These are phyloP conservation scores for Aphelinus certus DNA, from an alignment of 1,140 invertebrate genomes.

Conservation along the genomic window DNA sequence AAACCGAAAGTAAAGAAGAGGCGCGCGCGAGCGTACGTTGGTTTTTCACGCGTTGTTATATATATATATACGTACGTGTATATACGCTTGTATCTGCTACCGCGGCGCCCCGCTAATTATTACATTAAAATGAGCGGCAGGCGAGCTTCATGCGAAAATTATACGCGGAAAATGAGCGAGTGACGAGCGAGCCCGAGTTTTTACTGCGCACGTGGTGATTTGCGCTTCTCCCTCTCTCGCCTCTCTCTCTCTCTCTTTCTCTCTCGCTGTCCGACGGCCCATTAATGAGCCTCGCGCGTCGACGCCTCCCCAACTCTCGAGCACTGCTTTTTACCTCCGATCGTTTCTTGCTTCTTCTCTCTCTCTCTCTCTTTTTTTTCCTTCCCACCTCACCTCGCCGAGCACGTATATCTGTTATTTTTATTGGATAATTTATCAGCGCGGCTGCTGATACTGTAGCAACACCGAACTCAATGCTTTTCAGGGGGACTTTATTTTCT, in stretches of 20 bases:
- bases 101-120: not conserved
- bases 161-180: conserved; percentile 26
- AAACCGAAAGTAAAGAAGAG: conserved; percentile 39
- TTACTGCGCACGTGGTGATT: conserved; percentile 1
- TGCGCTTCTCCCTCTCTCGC: not conserved
- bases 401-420: too few species aligned
- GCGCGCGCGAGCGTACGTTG: not conserved
- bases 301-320: conserved; percentile 1
- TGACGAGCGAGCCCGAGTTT: not conserved
- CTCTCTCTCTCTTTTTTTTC: not conserved
- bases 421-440: too few species aligned
- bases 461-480: too few species aligned
- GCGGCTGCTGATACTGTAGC: too few species aligned
- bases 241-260: too few species aligned
- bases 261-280: not conserved
- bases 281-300: not conserved
- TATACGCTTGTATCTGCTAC: not conserved
- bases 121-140: not conserved
- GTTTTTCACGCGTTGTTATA: not conserved
- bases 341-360: not conserved
- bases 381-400: too few species aligned
- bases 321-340: not conserved
- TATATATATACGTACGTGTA: not conserved
- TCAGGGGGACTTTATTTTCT: too few species aligned
- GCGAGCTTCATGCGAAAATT: conserved; percentile 5